phyloP scores from a whole-genome alignment of 2,797 vertebrate genomes.

The Sebastes minor region DNA sequence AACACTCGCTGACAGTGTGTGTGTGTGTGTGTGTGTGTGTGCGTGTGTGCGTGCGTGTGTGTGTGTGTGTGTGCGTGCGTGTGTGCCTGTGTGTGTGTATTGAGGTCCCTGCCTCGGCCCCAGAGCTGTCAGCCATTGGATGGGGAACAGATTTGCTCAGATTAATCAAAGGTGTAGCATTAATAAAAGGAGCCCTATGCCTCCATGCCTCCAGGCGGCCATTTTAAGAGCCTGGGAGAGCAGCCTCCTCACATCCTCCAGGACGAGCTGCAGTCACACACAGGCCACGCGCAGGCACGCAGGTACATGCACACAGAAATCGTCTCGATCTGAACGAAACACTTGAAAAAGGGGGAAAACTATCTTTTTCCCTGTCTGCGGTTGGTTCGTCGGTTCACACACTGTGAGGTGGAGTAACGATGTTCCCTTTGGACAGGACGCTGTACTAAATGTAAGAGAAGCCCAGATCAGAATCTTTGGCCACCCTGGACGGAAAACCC shows the following conservation, averaged over 20 bases:
- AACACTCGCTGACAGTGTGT: conserved; percentile 76
- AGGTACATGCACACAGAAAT: conserved; percentile 15
- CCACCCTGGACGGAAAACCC: conserved; percentile 29
- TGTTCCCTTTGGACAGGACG: conserved; percentile 2
- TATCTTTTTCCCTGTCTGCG: not conserved
- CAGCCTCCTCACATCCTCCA: conserved; percentile 38
- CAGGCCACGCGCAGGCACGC: not conserved
- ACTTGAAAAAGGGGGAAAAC: conserved; percentile 8
- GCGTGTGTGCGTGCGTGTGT: conserved; percentile 40
- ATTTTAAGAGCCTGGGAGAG: conserved; percentile 71
- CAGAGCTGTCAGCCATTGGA: conserved; percentile 78
- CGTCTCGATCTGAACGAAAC: not conserved
- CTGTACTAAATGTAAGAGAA: conserved; percentile 1
- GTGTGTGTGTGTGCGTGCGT: conserved; percentile 23
- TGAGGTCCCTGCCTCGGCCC: conserved; percentile 63
- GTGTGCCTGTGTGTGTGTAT: conserved; percentile 33
- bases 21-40: conserved; percentile 39
- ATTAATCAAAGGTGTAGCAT: conserved; percentile 84
- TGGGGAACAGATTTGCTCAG: conserved; percentile 82
- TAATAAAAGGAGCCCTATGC: conserved; percentile 75
- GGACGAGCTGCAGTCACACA: conserved; percentile 42
- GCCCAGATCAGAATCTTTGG: conserved; percentile 22
- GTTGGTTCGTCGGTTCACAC: not conserved
- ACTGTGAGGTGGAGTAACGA: not conserved
- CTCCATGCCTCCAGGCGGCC: conserved; percentile 58